Evolutionary conservation across 2,888 invertebrate genomes (phyloP).

Genomic region (Sialis lutaria): DNA sequence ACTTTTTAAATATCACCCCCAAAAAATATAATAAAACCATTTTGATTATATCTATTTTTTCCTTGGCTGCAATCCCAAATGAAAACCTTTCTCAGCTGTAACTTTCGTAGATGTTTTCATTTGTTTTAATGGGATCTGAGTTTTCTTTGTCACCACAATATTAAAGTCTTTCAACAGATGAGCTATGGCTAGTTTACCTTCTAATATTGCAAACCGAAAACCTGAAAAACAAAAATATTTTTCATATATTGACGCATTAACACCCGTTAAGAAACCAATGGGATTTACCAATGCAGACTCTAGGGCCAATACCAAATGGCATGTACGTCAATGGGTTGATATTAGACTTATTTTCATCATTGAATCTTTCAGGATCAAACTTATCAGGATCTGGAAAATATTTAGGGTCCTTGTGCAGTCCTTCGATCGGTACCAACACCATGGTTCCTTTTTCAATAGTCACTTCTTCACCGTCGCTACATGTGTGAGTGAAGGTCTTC

Average conservation of each 20-base stretch:
- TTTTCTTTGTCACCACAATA: constrained; percentile 2
- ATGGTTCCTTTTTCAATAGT: constrained; percentile 27
- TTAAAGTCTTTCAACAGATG: constrained; percentile 2
- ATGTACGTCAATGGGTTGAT: constrained; percentile 31
- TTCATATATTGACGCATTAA: no score
- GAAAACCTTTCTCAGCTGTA: not conserved
- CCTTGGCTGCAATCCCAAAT: not conserved
- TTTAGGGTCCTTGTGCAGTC: constrained; percentile 34
- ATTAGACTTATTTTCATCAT: constrained; percentile 30
- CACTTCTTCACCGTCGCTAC: constrained; percentile 18
- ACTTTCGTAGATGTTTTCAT: not conserved
- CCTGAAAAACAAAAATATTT: constrained; percentile 8
- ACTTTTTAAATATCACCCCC: no score
- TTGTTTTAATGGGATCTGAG: constrained; percentile 1
- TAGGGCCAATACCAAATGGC: constrained; percentile 31
- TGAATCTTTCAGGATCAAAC: constrained; percentile 36
- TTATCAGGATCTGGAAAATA: constrained; percentile 34
- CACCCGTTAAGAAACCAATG: no score
- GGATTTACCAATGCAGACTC: constrained; percentile 22
- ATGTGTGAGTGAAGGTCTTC: constrained; percentile 28
- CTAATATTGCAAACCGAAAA: constrained; percentile 10
- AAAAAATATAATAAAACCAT: no score
- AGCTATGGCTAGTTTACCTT: constrained; percentile 6
- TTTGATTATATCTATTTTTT: no score
- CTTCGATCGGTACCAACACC: constrained; percentile 29